phyloP scores from a whole-genome alignment of 2,113 vertebrate genomes.

The Probosciger aterrimus region DNA sequence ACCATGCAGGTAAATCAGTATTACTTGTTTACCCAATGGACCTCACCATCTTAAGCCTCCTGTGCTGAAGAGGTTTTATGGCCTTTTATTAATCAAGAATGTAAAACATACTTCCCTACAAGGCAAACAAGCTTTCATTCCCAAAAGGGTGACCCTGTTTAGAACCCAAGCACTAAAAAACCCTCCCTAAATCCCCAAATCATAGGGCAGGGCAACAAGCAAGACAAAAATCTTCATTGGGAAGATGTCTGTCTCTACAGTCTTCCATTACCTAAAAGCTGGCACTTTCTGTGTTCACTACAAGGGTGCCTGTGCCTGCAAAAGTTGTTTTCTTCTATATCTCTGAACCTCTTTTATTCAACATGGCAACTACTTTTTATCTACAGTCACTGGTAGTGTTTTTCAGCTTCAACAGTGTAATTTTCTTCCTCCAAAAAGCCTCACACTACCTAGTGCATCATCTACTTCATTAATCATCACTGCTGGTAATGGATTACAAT shows the following conservation, averaged over 20 bases:
- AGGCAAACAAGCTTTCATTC: not conserved
- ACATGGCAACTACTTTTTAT: not conserved
- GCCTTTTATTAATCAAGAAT: not conserved
- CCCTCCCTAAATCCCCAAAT: not conserved
- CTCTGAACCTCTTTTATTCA: not conserved
- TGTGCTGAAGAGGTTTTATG: not conserved
- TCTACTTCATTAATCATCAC: conserved; percentile 22
- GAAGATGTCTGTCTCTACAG: not conserved
- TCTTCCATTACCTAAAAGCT: not conserved
- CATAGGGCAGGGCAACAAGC: not conserved
- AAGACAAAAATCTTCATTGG: not conserved
- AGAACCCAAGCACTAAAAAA: not conserved
- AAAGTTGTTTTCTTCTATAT: not conserved
- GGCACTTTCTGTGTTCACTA: not conserved
- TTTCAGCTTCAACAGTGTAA: conserved; percentile 14
- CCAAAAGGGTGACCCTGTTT: not conserved
- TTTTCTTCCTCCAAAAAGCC: conserved; percentile 55
- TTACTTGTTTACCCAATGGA: not conserved
- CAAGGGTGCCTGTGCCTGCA: not conserved
- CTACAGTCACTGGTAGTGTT: not conserved
- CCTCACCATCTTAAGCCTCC: not conserved
- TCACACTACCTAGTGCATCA: conserved; percentile 13
- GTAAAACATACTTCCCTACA: not conserved
- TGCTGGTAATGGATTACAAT: not conserved
- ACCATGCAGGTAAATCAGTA: not conserved